Evolutionary conservation across 2,113 vertebrate species (phyloP).

Genomic region (Camelus bactrianus): DNA sequence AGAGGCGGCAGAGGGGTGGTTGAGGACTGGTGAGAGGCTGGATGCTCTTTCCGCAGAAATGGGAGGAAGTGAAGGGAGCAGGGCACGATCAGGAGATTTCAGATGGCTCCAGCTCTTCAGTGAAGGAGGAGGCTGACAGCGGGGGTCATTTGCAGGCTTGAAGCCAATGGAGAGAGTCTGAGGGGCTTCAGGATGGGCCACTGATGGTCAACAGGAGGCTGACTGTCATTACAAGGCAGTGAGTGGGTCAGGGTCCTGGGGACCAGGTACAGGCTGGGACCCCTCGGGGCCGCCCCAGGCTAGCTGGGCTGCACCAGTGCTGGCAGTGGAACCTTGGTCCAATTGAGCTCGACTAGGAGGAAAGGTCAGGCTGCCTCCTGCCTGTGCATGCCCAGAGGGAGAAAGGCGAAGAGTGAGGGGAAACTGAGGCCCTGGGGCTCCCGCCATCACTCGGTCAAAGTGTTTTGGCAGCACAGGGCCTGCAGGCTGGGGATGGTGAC

Average conservation of each 20-base stretch:
- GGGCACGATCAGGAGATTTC: neutral
- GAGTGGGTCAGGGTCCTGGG: accelerated
- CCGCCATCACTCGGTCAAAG: neutral
- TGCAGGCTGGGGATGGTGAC: neutral
- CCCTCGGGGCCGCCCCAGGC: neutral
- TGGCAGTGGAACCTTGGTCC: neutral
- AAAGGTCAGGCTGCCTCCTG: neutral
- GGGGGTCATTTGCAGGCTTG: neutral
- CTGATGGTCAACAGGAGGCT: neutral
- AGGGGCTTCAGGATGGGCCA: neutral
- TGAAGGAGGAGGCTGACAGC: neutral
- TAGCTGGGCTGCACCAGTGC: neutral
- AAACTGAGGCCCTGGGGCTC: neutral
- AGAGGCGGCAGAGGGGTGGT: neutral
- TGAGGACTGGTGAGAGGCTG: no score
- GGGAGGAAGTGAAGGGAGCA: neutral
- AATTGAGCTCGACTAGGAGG: neutral
- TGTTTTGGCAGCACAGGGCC: neutral
- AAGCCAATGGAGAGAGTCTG: neutral
- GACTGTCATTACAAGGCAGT: neutral
- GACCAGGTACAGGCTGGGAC: neutral
- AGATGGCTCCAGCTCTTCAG: neutral
- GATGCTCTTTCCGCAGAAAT: neutral
- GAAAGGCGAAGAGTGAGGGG: neutral
- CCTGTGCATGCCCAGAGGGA: neutral